These are phyloP conservation scores for Caenorhabditis sp. DNA, from an alignment of 2,888 invertebrate species.

Conservation along the genomic window DNA sequence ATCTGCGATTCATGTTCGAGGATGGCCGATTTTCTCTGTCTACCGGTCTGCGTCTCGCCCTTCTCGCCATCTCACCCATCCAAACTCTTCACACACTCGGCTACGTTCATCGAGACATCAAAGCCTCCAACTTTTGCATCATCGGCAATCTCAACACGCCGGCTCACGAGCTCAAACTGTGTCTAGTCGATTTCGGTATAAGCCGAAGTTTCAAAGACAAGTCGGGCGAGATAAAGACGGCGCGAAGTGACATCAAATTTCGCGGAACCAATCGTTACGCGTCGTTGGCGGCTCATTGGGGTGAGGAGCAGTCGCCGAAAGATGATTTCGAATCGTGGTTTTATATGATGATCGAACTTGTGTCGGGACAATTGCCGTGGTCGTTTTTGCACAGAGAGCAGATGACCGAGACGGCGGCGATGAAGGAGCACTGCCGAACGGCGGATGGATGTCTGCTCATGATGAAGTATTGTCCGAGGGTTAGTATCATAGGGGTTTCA, in stretches of 20 bases:
- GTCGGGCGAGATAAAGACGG: conserved; percentile 51
- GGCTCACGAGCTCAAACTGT: conserved; percentile 47
- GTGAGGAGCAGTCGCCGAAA: conserved; percentile 65
- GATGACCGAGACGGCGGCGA: conserved; percentile 51
- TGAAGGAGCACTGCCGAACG: conserved; percentile 62
- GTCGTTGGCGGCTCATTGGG: conserved; percentile 63
- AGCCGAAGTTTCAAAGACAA: conserved; percentile 57
- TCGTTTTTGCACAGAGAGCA: conserved; percentile 54
- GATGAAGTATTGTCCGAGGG: conserved; percentile 45
- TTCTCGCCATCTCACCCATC: conserved; percentile 59
- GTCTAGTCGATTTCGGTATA: conserved; percentile 67
- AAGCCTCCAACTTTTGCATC: conserved; percentile 61
- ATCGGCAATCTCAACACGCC: not conserved
- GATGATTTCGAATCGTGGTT: conserved; percentile 69
- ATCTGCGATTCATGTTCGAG: conserved; percentile 60
- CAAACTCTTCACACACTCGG: conserved; percentile 63
- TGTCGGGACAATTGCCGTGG: conserved; percentile 65
- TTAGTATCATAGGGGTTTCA: no score
- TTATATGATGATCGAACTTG: conserved; percentile 63
- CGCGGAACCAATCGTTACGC: conserved; percentile 67
- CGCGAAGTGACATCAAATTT: conserved; percentile 47
- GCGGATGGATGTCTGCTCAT: conserved; percentile 51
- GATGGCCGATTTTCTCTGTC: conserved; percentile 66
- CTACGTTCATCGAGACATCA: conserved; percentile 64
- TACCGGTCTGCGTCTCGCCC: conserved; percentile 60